These are phyloP conservation scores for Pomacea maculata DNA, from an alignment of 1,140 invertebrate genomes.

Conservation along the genomic window DNA sequence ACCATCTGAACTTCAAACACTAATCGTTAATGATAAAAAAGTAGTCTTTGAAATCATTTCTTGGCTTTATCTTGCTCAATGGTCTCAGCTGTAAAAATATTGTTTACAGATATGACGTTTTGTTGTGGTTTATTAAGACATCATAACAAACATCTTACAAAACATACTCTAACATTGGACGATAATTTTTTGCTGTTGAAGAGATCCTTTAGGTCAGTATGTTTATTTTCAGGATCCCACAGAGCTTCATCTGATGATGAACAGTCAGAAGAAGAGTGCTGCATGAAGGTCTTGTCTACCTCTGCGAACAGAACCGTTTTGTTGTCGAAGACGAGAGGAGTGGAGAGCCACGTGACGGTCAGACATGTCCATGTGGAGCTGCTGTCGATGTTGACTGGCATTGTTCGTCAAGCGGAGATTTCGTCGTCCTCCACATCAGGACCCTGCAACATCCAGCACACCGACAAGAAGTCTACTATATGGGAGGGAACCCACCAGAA, in stretches of 20 bases:
- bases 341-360: no score
- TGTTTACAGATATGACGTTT: background rate
- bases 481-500: no score
- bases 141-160: background rate
- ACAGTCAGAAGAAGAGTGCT: background rate
- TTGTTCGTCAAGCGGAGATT: no score
- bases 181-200: background rate
- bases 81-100: background rate
- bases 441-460: no score
- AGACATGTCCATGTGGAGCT: no score
- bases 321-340: no score
- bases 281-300: no score
- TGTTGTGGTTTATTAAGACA: background rate
- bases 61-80: background rate
- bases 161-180: background rate
- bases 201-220: background rate
- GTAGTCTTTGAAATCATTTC: background rate
- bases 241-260: slow-evolving; percentile 12
- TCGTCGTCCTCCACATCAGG: no score
- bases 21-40: background rate
- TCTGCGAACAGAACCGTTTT: no score
- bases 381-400: no score
- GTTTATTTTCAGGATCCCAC: slow-evolving; percentile 4
- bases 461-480: no score
- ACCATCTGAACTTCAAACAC: background rate